Percentiles rank a stretch among this genome's conserved stretches.
phyloP scores from a whole-genome alignment of 2,888 invertebrate genomes.

The Scrobipalpa costella region DNA sequence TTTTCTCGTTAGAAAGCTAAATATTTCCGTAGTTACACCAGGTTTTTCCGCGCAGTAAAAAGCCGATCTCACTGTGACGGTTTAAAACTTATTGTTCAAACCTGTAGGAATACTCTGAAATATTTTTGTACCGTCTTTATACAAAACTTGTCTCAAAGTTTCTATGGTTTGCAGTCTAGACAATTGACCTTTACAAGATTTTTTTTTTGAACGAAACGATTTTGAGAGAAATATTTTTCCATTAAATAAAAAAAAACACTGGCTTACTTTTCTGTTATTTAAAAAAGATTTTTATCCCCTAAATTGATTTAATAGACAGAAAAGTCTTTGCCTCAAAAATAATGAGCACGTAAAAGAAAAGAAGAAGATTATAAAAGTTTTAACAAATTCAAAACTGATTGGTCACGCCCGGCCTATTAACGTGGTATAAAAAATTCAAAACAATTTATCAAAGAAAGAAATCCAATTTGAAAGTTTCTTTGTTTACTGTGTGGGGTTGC shows the following conservation, averaged over 20 bases:
- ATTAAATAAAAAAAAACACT: not conserved
- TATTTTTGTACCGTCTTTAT: not conserved
- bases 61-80: too few relatives aligned
- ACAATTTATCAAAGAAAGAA: slow-evolving; percentile 42
- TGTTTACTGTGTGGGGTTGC: slow-evolving; percentile 46
- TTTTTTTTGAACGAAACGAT: too few relatives aligned
- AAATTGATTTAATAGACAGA: not conserved
- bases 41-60: too few relatives aligned
- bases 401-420: slow-evolving; percentile 35
- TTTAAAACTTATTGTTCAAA: not conserved
- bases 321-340: not conserved
- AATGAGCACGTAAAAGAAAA: not conserved
- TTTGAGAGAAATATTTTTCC: too few relatives aligned
- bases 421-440: slow-evolving; percentile 56
- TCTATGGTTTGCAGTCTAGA: not conserved
- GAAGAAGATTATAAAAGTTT: slow-evolving; percentile 14
- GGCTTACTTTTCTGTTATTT: not conserved
- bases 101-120: slow-evolving; percentile 1
- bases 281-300: not conserved
- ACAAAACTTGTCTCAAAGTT: not conserved
- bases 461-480: slow-evolving; percentile 58
- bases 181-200: too few relatives aligned
- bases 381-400: slow-evolving; percentile 28
- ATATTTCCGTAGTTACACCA: too few relatives aligned
- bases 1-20: too few relatives aligned